phyloP scores from a whole-genome alignment of 2,113 vertebrate species.

The Epinephelus fuscoguttatus region DNA sequence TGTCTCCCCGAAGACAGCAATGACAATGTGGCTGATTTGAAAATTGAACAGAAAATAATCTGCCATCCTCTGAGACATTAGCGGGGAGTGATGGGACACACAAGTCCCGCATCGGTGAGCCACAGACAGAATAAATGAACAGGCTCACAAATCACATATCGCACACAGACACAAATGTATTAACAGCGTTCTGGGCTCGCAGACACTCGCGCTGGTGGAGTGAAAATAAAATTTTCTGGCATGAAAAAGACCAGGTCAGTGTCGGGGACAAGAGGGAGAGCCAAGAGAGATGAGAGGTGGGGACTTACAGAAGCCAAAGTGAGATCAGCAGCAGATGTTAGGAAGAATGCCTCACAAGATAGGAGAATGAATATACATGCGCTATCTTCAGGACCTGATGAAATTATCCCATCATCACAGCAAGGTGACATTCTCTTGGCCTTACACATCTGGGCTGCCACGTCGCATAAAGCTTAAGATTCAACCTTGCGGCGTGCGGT shows the following conservation, averaged over 20 bases:
- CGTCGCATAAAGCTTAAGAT: slow-evolving; percentile 46
- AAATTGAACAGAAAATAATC: slow-evolving; percentile 77
- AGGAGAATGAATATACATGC: slow-evolving; percentile 58
- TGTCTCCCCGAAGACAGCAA: slow-evolving; percentile 64
- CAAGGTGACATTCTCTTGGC: slow-evolving; percentile 77
- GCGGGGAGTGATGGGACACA: slow-evolving; percentile 57
- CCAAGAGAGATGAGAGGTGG: slow-evolving; percentile 16
- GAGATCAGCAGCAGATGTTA: slow-evolving; percentile 68
- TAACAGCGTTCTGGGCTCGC: slow-evolving; percentile 38
- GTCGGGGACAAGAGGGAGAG: slow-evolving; percentile 34
- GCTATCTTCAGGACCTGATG: slow-evolving; percentile 64
- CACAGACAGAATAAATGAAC: slow-evolving; percentile 65
- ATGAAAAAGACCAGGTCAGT: slow-evolving; percentile 45
- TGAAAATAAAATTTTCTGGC: slow-evolving; percentile 46
- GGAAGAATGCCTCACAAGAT: slow-evolving; percentile 37
- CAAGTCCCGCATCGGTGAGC: slow-evolving; percentile 51
- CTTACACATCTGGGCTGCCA: slow-evolving; percentile 72
- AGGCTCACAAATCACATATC: slow-evolving; percentile 44
- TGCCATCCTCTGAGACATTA: slow-evolving; percentile 70
- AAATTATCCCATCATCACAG: slow-evolving; percentile 69
- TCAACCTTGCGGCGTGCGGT: slow-evolving; percentile 57
- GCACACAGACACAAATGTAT: slow-evolving; percentile 34
- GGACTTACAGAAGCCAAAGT: slow-evolving; percentile 28
- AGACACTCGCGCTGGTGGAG: slow-evolving; percentile 22
- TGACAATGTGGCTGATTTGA: slow-evolving; percentile 79